Conservation (phyloP, 35 echinoderm and acorn worm species). For the Acanthaster planci region DNA sequence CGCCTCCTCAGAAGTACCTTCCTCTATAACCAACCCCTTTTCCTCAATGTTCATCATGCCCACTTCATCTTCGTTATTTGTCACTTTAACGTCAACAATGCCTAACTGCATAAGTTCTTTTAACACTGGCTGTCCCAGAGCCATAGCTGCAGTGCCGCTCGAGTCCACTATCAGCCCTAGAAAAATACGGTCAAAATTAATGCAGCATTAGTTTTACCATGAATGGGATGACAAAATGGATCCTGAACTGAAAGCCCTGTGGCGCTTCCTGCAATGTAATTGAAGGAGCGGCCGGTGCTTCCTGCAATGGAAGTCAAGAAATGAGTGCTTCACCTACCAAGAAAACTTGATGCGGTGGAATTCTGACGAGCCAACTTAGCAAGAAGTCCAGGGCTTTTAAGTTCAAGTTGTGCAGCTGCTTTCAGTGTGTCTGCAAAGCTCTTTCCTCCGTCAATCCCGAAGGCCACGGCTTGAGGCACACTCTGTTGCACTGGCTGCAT, state of each 20-base stretch:
- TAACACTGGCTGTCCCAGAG: background rate
- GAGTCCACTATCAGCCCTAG: background rate
- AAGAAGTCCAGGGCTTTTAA: slow-evolving; percentile 30
- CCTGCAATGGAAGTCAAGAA: too few species aligned
- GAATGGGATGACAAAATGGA: background rate
- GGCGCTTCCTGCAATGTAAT: background rate
- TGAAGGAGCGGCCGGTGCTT: too few species aligned
- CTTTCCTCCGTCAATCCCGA: background rate
- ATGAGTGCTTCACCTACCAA: background rate
- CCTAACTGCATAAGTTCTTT: background rate
- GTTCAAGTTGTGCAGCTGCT: slow-evolving; percentile 39
- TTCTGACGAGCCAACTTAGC: slow-evolving; percentile 32
- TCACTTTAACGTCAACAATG: slow-evolving; percentile 4
- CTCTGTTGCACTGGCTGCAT: background rate
- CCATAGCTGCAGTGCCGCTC: background rate
- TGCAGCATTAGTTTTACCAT: background rate
- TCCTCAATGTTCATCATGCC: slow-evolving; percentile 2
- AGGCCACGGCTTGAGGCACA: background rate
- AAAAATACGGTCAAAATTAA: background rate
- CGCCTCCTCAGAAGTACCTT: background rate
- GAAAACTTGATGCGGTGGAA: background rate
- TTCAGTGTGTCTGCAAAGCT: slow-evolving; percentile 47
- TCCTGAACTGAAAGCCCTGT: background rate
- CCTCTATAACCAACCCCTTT: slow-evolving; percentile 1
- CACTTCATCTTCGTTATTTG: slow-evolving; percentile 26